Evolutionary conservation across 2,888 invertebrate species (phyloP).

Genomic region (Silvanus unidentatus): DNA sequence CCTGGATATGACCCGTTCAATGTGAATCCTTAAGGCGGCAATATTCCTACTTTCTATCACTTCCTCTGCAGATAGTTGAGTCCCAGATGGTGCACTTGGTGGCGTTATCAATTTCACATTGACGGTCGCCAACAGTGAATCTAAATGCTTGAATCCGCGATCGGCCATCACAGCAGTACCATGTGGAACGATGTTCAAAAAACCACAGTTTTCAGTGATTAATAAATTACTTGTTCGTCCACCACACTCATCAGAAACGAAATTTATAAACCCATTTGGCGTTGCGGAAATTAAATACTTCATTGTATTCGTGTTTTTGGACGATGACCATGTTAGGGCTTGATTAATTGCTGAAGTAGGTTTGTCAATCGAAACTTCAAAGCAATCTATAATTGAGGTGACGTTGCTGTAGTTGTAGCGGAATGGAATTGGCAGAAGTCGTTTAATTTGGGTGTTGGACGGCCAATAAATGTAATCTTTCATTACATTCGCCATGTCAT

Average conservation of each 20-base stretch:
- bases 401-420: slow-evolving; percentile 23
- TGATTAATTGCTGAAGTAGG: slow-evolving; percentile 33
- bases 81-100: slow-evolving; percentile 15
- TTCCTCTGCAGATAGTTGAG: slow-evolving; percentile 14
- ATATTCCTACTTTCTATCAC: slow-evolving; percentile 18
- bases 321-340: slow-evolving; percentile 37
- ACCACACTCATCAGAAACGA: slow-evolving; percentile 24
- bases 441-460: neutral
- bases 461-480: neutral
- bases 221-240: slow-evolving; percentile 18
- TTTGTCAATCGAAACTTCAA: slow-evolving; percentile 39
- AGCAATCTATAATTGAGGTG: slow-evolving; percentile 36
- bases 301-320: slow-evolving; percentile 25
- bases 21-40: slow-evolving; percentile 18
- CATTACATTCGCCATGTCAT: neutral
- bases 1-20: slow-evolving; percentile 22
- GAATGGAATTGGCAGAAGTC: slow-evolving; percentile 25
- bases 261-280: slow-evolving; percentile 25
- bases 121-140: slow-evolving; percentile 10
- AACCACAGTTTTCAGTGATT: slow-evolving; percentile 17
- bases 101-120: slow-evolving; percentile 19
- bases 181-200: slow-evolving; percentile 9
- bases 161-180: slow-evolving; percentile 17
- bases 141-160: slow-evolving; percentile 22
- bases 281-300: slow-evolving; percentile 25